phyloP scores from a whole-genome alignment of 1,140 invertebrate species.

The Homalodisca vitripennis region DNA sequence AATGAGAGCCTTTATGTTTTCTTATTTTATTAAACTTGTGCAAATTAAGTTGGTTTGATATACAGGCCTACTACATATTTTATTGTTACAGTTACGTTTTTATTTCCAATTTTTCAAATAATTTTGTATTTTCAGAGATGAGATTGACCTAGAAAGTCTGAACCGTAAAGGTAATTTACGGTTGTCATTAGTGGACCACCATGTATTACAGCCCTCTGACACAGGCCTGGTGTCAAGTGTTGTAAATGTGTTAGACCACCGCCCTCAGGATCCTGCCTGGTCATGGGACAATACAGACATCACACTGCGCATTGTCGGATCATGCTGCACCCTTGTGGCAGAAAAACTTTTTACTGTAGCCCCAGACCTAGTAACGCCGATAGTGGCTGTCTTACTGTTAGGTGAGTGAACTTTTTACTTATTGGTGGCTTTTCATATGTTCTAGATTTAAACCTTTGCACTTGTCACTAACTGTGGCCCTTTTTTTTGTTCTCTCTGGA shows the following conservation, averaged over 20 bases:
- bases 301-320: slow-evolving; percentile 63
- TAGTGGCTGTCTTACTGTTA: not conserved
- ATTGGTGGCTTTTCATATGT: too few relatives aligned
- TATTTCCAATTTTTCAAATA: too few relatives aligned
- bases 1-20: too few relatives aligned
- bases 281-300: slow-evolving; percentile 45
- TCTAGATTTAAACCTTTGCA: too few relatives aligned
- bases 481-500: too few relatives aligned
- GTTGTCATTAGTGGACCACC: slow-evolving; percentile 6
- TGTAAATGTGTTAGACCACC: slow-evolving; percentile 70
- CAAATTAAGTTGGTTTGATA: too few relatives aligned
- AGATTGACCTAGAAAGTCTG: slow-evolving; percentile 22
- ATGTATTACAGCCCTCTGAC: slow-evolving; percentile 45
- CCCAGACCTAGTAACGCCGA: slow-evolving; percentile 45
- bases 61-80: too few relatives aligned
- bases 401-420: too few relatives aligned
- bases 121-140: slow-evolving; percentile 51
- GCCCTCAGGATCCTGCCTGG: slow-evolving; percentile 56
- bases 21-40: too few relatives aligned
- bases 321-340: slow-evolving; percentile 65
- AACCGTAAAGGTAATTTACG: not conserved
- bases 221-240: slow-evolving; percentile 53
- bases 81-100: too few relatives aligned
- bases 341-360: not conserved
- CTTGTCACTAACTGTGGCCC: too few relatives aligned